These are phyloP conservation scores for Drosophila falleni DNA, from an alignment of 2,888 invertebrate species.

Conservation along the genomic window DNA sequence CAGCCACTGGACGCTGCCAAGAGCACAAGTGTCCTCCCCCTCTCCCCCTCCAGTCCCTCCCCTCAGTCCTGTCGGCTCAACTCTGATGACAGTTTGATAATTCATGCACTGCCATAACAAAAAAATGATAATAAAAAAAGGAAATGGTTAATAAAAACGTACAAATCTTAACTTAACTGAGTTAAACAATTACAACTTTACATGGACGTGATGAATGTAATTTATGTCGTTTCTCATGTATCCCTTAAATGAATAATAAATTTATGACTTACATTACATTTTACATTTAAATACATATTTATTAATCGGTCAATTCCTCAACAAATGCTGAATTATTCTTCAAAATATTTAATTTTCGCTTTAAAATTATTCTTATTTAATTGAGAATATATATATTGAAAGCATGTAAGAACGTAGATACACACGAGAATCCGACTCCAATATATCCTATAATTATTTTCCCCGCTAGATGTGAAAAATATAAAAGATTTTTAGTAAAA, in stretches of 20 bases:
- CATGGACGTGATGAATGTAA: not conserved
- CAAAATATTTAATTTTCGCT: not conserved
- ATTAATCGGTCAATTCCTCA: not conserved
- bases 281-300: no score
- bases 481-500: no score
- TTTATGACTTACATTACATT: not conserved
- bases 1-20: not conserved
- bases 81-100: constrained; percentile 24
- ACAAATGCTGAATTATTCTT: not conserved
- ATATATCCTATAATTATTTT: not conserved
- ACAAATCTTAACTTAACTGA: not conserved
- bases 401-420: not conserved
- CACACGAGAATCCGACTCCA: not conserved
- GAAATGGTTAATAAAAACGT: constrained; percentile 16
- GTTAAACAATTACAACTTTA: not conserved
- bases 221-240: constrained; percentile 4
- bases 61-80: not conserved
- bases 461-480: no score
- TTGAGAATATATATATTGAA: no score
- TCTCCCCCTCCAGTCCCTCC: not conserved
- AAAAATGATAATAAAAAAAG: constrained; percentile 2
- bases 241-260: constrained; percentile 9
- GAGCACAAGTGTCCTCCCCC: constrained; percentile 1
- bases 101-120: constrained; percentile 11
- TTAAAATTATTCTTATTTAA: constrained; percentile 1